Conservation (phyloP, 2,888 invertebrate genomes). For the Mesoligia furuncula region DNA sequence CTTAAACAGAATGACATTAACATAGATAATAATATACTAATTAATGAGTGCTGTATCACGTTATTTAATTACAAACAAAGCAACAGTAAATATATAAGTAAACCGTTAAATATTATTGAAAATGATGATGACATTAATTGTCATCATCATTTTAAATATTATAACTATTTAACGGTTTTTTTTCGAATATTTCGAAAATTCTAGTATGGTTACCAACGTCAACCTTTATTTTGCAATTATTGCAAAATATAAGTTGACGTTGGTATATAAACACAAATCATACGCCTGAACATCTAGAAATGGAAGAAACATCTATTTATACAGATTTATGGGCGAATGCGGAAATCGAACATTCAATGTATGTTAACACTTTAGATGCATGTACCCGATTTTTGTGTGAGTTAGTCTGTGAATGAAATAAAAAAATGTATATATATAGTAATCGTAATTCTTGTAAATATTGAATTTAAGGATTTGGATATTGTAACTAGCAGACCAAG, state of each 20-base stretch:
- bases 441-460: conserved; percentile 64
- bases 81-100: neutral
- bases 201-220: no score
- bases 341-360: conserved; percentile 54
- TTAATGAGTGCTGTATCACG: neutral
- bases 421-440: conserved; percentile 60
- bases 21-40: conserved; percentile 6
- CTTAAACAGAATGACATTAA: neutral
- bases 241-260: no score
- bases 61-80: neutral
- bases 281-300: conserved; percentile 28
- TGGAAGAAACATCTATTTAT: conserved; percentile 31
- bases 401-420: conserved; percentile 16
- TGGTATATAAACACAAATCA: conserved; percentile 57
- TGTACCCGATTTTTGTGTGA: conserved; percentile 28
- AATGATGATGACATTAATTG: neutral
- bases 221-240: no score
- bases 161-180: no score
- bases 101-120: neutral
- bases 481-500: conserved; percentile 61
- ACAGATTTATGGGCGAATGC: conserved; percentile 52
- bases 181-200: no score
- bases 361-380: conserved; percentile 34
- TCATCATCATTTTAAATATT: no score
- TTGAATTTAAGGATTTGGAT: conserved; percentile 54